Base-by-base conservation (phyloP, 2,797 vertebrate species). In the Chaetophractus vellerosus region DNA sequence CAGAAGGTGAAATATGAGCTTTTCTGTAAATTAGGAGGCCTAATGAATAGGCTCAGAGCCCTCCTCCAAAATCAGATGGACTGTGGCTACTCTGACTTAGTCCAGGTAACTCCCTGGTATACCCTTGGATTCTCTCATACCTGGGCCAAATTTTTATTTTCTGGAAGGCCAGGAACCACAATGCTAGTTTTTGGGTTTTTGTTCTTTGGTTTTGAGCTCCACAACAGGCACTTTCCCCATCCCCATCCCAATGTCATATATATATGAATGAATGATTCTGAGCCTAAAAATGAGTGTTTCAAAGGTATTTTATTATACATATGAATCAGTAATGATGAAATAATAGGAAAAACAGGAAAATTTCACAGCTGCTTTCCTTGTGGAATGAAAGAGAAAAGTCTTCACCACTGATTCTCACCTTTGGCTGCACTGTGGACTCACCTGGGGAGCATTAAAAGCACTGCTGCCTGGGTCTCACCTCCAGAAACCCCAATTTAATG, bases 291-390 rank as follows among this genome's bases (percentile, higher is more conserved):
- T 45, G 11, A 86, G 75, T 31, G 31, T 28, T 63, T 92, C 3
- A 33, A 24, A 69, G 57, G 26, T 74, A 68, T 79, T 95, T 90
- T 69, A 79, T 96, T 86, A 74, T 0, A 52, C 21, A 57, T 41
- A 90, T 31, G 68, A 64, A 41, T 81, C 55, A 52, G 6, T 48
- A 57, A 63, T 61, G 14, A 33, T 64, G 33, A 63, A 59, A 45
- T 78, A 68, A 36, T 48, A 45, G 45, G 45, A 45, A 45, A 45
- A 45, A 45, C 45, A 28, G 66, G 63, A 48, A 59, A 63, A n/a
- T 9, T 66, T 71, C 55, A 19, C 9, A 16, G 45, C 4, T 80
- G 9, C 31, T 52, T 15, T 71, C 33, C 16, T 24, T 38, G 6
- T 61, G 12, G 33, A 36, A n/a, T 71, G 57, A n/a, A 91, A 84